Evolutionary conservation across 2,888 invertebrate species (phyloP), one percentile per base, ranked within the genome.

Genomic region (Drosophila suboccidentalis): DNA sequence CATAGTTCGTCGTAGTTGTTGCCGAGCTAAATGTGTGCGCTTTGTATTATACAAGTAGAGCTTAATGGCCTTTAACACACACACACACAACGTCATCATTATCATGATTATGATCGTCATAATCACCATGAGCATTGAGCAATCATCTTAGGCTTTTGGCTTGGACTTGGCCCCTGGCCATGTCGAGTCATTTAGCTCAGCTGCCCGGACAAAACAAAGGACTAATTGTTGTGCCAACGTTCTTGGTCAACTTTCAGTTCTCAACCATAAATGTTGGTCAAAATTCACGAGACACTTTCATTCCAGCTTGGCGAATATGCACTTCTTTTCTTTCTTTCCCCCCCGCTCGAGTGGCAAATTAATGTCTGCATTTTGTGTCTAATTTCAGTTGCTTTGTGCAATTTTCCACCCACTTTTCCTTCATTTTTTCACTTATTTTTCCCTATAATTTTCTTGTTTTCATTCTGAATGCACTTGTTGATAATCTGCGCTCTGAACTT

Each of bases 1-100:
- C 71, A 77, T 80, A 75, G 76, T 80, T 80, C 72, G 66, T 57
- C 47, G 60, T 60, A 32, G 39, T 49, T 17, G 55, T 55, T 64
- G 75, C 60, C 60, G 74, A 71, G 86, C 81, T 83, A 82, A 82
- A 84, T 82, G 78, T 76, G 78, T 74, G 80, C 75, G 80, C 86
- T 89, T 86, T 89, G 90, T 86, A 85, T 87, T 87, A 64, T 67
- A 89, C 88, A 86, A 86, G 90, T 75, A 89, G 86, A 82, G 88
- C 86, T 76, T 86, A 86, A 87, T 90, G 89, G 86, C 88, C 86
- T 85, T 87, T 89, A 81, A 64, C 73, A 70, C 51, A 79, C 71
- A 53, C 64, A 67, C 32, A 72, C 63, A 64, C 62, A 71, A 34
- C 36, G 36, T 36, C 36, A 38, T 38, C 38, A 50, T 9, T 13